Percentiles rank a stretch among this genome's conserved stretches.
Evolutionary conservation across 2,888 invertebrate species (phyloP).

Genomic region (Coelinius sp.): DNA sequence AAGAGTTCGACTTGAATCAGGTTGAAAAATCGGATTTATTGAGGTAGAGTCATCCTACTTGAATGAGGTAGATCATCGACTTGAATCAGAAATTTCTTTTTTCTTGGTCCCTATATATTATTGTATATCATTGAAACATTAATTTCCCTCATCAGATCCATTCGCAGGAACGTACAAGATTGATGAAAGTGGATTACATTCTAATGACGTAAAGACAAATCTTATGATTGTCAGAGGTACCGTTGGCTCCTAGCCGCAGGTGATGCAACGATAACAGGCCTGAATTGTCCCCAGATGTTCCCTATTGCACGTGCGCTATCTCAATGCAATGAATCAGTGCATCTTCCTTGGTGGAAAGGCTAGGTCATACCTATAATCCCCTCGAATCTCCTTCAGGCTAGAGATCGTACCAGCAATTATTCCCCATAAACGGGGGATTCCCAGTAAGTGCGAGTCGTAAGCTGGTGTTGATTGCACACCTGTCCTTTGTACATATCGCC

Average conservation of each 20-base stretch:
- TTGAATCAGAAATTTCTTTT: too few species aligned
- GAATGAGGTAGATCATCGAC: too few species aligned
- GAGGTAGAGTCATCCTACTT: too few species aligned
- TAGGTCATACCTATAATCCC: constrained; percentile 77
- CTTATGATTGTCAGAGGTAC: not conserved
- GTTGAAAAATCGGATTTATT: too few species aligned
- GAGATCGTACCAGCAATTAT: constrained; percentile 78
- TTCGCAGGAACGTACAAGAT: too few species aligned
- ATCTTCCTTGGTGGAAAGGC: constrained; percentile 75
- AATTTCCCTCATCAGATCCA: too few species aligned
- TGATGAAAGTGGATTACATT: too few species aligned
- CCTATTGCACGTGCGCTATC: constrained; percentile 26
- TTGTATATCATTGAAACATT: too few species aligned
- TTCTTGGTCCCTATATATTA: too few species aligned
- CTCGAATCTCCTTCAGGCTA: constrained; percentile 79
- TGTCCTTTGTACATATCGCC: constrained; percentile 81
- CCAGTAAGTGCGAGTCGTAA: constrained; percentile 80
- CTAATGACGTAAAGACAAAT: too few species aligned
- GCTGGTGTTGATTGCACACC: constrained; percentile 80
- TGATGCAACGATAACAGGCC: not conserved
- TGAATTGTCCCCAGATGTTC: not conserved
- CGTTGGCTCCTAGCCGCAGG: not conserved
- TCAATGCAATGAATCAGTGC: constrained; percentile 71
- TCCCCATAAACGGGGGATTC: constrained; percentile 77
- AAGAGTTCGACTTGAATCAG: too few species aligned